phyloP scores from a whole-genome alignment of 2,797 vertebrate genomes.

The Echeneis naucrates region DNA sequence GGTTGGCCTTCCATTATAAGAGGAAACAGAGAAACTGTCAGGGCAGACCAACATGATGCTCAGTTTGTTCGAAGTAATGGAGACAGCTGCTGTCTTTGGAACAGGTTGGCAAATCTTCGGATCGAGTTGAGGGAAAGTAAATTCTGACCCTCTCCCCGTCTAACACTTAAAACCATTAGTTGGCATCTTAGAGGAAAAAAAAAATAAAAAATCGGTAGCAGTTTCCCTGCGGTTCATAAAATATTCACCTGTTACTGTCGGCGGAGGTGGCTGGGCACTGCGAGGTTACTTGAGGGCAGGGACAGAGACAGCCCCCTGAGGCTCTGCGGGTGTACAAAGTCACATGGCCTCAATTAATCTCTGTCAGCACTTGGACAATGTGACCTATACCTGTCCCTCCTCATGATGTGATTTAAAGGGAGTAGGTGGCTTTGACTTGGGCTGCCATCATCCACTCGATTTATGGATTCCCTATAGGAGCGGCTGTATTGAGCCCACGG shows the following conservation, averaged over 20 bases:
- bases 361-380: slow-evolving; percentile 70
- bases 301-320: slow-evolving; percentile 35
- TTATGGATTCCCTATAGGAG: slow-evolving; percentile 74
- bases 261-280: slow-evolving; percentile 46
- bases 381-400: slow-evolving; percentile 74
- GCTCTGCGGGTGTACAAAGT: slow-evolving; percentile 43
- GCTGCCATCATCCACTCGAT: slow-evolving; percentile 67
- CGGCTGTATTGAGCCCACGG: slow-evolving; percentile 41
- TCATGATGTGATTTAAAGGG: slow-evolving; percentile 63
- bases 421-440: slow-evolving; percentile 61
- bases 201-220: slow-evolving; percentile 35
- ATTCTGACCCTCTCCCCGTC: slow-evolving; percentile 27
- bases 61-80: slow-evolving; percentile 30
- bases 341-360: slow-evolving; percentile 75
- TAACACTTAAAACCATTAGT: slow-evolving; percentile 49
- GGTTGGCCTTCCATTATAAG: slow-evolving; percentile 5
- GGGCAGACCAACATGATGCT: slow-evolving; percentile 35
- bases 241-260: slow-evolving; percentile 75
- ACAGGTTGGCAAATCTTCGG: slow-evolving; percentile 29
- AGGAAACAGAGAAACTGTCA: background rate
- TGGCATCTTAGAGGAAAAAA: slow-evolving; percentile 13
- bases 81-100: slow-evolving; percentile 30
- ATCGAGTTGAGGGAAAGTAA: slow-evolving; percentile 35
- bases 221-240: slow-evolving; percentile 66
- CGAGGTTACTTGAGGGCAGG: slow-evolving; percentile 64